Base-by-base conservation (phyloP, 2,888 invertebrate species). In the Antheraea assamensis region DNA sequence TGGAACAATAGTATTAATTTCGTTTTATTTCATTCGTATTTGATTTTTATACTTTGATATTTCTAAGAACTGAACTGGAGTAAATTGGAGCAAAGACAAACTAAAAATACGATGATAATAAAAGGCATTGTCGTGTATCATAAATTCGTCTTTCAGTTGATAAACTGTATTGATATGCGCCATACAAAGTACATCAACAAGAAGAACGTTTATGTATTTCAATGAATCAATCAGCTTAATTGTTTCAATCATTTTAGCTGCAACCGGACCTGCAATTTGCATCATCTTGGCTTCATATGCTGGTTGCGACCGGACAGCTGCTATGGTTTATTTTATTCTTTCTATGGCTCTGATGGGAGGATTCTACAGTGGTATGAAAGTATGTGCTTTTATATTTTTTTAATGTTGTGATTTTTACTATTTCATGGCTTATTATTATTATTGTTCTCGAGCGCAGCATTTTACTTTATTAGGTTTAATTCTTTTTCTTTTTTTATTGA, bases 321-420 rank as follows among this genome's bases (percentile, higher is more conserved):
- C 95, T 10, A 95, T 96, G 80, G 94, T 95, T 8, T 95, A 96
- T 81, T 96, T 96, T 79, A 95, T 96, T 8, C 78, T 96, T 24
- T 95, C 95, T n/a, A 95, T 96, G 96, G 96, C 95, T 55, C 94
- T 96, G n/a, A 96, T 97, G 96, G 97, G 96, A 47, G 95, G 96
- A 21, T 97, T 96, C 83, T 97, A 97, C 85, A 96, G 96, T 76
- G 96, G 96, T 64, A 95, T 96, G 95, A 96, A 96, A 90, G 96
- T 93, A 82, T 72, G 77, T 75, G 24, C 52, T 17, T 42, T 21
- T 17, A 24, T 58, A 24, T 2, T 19, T 21, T 52, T 52, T 52
- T 21, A 21, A 21, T 52, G 21, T 52, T 52, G 1, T 52, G 21
- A 19, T 52, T n/a, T 52, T 21, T 21, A 52, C 19, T 1, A n/a